Percentiles rank a stretch among this genome's conserved stretches.
Evolutionary conservation across 2,888 invertebrate genomes (phyloP).

Genomic region (Autographa pulchrina): DNA sequence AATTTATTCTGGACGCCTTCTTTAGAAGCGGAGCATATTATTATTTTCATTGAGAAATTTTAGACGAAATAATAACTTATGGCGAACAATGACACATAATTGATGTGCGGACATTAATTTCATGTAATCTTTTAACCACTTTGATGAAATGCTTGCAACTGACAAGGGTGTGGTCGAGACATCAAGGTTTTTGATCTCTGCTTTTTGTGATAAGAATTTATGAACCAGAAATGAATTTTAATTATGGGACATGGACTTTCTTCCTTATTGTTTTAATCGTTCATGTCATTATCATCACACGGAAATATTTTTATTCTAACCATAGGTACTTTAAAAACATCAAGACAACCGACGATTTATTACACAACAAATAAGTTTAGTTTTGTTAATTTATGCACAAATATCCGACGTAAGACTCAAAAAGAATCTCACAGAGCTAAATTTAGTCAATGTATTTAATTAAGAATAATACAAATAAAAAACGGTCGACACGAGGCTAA

Average conservation of each 20-base stretch:
- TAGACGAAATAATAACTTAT: slow-evolving; percentile 46
- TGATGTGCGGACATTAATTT: slow-evolving; percentile 20
- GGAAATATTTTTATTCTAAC: too few species aligned
- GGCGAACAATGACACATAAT: slow-evolving; percentile 33
- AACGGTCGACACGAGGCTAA: too few species aligned
- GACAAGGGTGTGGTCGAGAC: not conserved
- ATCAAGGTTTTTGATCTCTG: not conserved
- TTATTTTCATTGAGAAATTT: slow-evolving; percentile 57
- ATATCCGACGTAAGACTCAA: too few species aligned
- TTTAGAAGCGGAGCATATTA: slow-evolving; percentile 54
- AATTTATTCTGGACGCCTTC: slow-evolving; percentile 64
- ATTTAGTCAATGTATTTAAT: too few species aligned
- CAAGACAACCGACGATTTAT: too few species aligned
- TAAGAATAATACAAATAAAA: too few species aligned
- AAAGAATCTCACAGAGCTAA: too few species aligned
- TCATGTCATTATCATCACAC: too few species aligned
- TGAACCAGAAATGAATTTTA: not conserved
- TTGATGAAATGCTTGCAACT: not conserved
- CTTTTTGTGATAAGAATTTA: not conserved
- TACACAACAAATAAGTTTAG: too few species aligned
- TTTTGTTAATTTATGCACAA: too few species aligned
- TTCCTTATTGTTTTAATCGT: not conserved
- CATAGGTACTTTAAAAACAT: too few species aligned
- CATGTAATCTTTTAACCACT: slow-evolving; percentile 8
- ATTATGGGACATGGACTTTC: not conserved